phyloP scores from a whole-genome alignment of 2,888 invertebrate genomes.

The Apodemia zela region DNA sequence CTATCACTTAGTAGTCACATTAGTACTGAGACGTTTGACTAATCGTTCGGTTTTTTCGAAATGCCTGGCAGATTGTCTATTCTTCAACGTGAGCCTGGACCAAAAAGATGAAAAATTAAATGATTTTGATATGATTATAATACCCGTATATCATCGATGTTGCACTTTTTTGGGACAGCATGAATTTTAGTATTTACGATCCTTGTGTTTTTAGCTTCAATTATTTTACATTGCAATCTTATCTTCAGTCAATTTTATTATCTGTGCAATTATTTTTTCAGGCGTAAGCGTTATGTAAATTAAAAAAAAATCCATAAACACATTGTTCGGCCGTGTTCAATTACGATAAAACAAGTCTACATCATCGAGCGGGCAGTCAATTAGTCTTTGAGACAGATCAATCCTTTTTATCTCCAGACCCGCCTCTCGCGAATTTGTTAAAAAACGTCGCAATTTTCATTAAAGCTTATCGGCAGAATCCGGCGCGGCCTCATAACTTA shows the following conservation, averaged over 20 bases:
- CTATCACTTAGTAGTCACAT: too few species aligned
- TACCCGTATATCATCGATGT: not conserved
- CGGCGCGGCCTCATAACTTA: conserved; percentile 60
- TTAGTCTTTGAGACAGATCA: conserved; percentile 53
- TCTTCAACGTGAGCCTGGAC: not conserved
- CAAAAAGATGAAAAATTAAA: too few species aligned
- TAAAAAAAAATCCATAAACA: conserved; percentile 32
- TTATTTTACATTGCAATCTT: conserved; percentile 8
- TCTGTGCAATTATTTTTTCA: conserved; percentile 18
- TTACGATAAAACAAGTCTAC: conserved; percentile 38
- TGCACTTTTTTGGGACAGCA: not conserved
- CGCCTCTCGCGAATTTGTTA: conserved; percentile 61
- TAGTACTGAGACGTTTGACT: not conserved
- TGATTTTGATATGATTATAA: not conserved
- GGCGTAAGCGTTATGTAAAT: conserved; percentile 19
- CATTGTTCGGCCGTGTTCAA: conserved; percentile 37
- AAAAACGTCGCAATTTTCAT: conserved; percentile 69
- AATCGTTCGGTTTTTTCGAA: not conserved
- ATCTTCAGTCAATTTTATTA: conserved; percentile 3
- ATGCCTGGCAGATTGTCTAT: not conserved
- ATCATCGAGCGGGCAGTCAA: conserved; percentile 36
- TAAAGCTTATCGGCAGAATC: conserved; percentile 63
- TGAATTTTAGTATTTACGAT: not conserved
- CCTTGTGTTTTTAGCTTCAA: not conserved
- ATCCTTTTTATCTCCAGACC: conserved; percentile 58